phyloP scores from a whole-genome alignment of 2,113 vertebrate species.

The Chitala chitala region DNA sequence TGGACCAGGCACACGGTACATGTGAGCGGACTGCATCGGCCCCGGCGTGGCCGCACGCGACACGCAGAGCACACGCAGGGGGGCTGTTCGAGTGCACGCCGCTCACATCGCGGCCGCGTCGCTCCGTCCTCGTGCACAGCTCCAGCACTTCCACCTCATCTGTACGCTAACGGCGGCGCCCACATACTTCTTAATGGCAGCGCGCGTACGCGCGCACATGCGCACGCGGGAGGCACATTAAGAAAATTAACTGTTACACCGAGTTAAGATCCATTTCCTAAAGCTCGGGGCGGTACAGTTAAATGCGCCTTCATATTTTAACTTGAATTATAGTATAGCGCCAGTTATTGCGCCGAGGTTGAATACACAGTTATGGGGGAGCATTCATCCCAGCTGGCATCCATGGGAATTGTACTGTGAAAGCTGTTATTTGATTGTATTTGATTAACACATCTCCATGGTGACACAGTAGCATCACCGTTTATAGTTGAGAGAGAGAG shows the following conservation, averaged over 20 bases:
- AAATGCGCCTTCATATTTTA: background rate
- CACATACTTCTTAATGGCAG: background rate
- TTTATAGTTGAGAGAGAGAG: background rate
- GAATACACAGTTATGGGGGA: background rate
- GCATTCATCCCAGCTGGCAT: background rate
- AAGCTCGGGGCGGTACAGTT: background rate
- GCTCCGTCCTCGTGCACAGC: too few species aligned
- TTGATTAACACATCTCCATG: slow-evolving; percentile 7
- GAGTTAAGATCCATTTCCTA: slow-evolving; percentile 4
- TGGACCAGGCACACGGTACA: too few species aligned
- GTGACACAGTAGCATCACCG: background rate
- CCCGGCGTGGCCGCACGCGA: too few species aligned
- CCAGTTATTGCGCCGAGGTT: background rate
- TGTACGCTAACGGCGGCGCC: background rate
- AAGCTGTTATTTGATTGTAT: background rate
- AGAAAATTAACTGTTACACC: background rate
- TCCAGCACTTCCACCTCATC: background rate
- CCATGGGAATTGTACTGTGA: background rate
- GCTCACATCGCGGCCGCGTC: too few species aligned
- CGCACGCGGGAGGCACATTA: background rate
- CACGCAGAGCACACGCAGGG: too few species aligned
- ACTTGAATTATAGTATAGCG: slow-evolving; percentile 2
- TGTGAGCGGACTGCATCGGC: too few species aligned
- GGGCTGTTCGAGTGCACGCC: too few species aligned
- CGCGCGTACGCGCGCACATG: background rate